A percentile compares a stretch with the other conserved stretches of the same genome.
phyloP scores from a whole-genome alignment of 2,797 vertebrate genomes.

The Silurus aristotelis region DNA sequence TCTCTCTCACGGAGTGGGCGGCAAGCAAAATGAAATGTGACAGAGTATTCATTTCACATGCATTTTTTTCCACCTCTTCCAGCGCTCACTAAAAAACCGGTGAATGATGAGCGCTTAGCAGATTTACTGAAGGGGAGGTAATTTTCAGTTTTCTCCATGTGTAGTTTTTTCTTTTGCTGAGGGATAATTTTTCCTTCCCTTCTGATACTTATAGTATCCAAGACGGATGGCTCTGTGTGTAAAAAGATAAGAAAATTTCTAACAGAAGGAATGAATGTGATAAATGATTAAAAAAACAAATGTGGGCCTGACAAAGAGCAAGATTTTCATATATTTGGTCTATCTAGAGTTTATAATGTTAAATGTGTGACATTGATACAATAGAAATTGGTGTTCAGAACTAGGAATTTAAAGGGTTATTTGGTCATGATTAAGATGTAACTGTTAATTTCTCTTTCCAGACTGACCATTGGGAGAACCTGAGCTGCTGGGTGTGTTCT shows the following conservation, averaged over 20 bases:
- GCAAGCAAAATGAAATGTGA: constrained; percentile 79
- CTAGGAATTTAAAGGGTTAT: not conserved
- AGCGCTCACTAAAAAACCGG: constrained; percentile 72
- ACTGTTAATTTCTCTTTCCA: not conserved
- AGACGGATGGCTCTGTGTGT: constrained; percentile 55
- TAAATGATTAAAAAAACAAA: not conserved
- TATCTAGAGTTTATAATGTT: not conserved
- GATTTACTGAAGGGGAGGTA: constrained; percentile 74
- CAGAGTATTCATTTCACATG: constrained; percentile 81
- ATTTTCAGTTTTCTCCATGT: constrained; percentile 63
- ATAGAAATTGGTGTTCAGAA: not conserved
- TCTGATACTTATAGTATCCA: constrained; percentile 53
- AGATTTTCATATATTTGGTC: not conserved
- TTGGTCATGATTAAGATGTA: not conserved
- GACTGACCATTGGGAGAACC: constrained; percentile 9
- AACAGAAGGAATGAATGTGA: constrained; percentile 38
- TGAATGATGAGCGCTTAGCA: constrained; percentile 76
- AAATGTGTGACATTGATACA: not conserved
- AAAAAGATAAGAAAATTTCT: constrained; percentile 36
- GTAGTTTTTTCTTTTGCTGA: constrained; percentile 59
- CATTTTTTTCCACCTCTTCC: constrained; percentile 64
- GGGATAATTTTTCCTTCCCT: constrained; percentile 54
- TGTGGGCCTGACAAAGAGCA: not conserved
- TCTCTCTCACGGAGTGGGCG: constrained; percentile 74
- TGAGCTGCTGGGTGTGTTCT: not conserved